phyloP scores from a whole-genome alignment of 1,140 invertebrate species.

The Oryctes rhinoceros region DNA sequence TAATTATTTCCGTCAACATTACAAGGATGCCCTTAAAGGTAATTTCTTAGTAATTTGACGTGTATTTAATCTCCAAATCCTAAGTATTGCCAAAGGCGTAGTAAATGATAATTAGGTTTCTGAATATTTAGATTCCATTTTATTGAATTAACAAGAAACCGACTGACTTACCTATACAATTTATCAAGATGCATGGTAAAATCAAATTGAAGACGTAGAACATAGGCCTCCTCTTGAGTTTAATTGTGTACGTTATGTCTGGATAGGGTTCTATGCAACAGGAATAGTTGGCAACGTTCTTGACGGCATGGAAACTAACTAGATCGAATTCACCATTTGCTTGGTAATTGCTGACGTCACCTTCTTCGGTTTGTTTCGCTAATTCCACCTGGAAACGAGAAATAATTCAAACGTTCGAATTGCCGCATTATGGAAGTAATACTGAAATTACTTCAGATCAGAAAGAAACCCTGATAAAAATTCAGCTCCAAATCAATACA shows the following conservation, averaged over 20 bases:
- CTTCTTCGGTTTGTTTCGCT: constrained; percentile 74
- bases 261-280: constrained; percentile 94
- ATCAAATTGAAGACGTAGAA: constrained; percentile 94
- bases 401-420: not conserved
- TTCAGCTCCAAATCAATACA: no score
- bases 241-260: constrained; percentile 88
- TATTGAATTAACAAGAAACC: not conserved
- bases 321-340: constrained; percentile 84
- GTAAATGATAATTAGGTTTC: no score
- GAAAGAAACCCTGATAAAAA: no score
- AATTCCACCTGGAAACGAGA: constrained; percentile 71
- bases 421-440: no score
- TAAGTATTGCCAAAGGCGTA: no score
- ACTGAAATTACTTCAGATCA: no score
- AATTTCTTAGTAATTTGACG: no score
- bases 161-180: constrained; percentile 73
- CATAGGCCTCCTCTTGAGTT: constrained; percentile 79
- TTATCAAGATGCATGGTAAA: constrained; percentile 89
- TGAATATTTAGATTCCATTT: no score
- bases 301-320: constrained; percentile 74
- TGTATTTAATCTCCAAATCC: no score
- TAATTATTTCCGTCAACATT: no score
- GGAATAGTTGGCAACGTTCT: constrained; percentile 83
- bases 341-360: constrained; percentile 80
- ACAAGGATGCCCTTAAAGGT: no score